Evolutionary conservation across 1,140 invertebrate genomes (phyloP).

Genomic region (Hylaeus volcanicus): DNA sequence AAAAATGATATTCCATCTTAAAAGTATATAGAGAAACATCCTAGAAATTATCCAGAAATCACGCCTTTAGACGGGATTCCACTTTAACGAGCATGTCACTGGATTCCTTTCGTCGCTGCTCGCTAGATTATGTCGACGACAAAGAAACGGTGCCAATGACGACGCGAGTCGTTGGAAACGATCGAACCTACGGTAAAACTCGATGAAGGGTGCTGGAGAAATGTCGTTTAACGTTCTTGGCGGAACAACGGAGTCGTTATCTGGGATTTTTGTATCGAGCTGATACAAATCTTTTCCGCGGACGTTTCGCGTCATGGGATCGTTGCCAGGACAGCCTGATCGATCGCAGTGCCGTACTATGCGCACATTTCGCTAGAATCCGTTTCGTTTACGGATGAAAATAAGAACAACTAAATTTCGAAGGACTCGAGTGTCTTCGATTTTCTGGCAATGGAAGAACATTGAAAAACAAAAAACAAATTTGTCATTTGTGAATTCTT

Average conservation of each 20-base stretch:
- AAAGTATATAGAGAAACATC: no score
- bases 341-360: constrained; percentile 53
- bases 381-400: background rate
- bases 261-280: background rate
- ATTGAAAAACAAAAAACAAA: no score
- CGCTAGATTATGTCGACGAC: no score
- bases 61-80: no score
- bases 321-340: constrained; percentile 57
- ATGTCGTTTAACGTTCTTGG: background rate
- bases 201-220: background rate
- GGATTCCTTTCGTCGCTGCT: no score
- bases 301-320: constrained; percentile 43
- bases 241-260: background rate
- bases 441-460: background rate
- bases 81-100: no score
- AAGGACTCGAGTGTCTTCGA: no score
- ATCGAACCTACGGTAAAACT: background rate
- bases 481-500: no score
- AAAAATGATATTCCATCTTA: no score
- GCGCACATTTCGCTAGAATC: constrained; percentile 1
- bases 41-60: no score
- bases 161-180: background rate
- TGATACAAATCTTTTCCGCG: constrained; percentile 1
- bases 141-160: no score
- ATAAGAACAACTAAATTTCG: no score